phyloP scores from a whole-genome alignment of 2,113 vertebrate species.

The Ctenomys sociabilis region DNA sequence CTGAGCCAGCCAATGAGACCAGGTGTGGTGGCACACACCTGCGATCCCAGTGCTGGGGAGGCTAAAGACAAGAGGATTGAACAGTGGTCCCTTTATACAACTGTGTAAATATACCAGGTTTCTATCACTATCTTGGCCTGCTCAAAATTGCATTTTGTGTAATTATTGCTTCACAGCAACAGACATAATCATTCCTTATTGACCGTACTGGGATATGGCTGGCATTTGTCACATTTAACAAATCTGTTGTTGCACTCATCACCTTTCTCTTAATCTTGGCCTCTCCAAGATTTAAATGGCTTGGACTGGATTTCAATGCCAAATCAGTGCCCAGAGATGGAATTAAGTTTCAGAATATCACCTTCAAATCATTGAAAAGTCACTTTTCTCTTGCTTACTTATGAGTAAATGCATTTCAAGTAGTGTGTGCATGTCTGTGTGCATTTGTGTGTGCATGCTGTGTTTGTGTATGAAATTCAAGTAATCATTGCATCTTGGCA shows the following conservation, averaged over 20 bases:
- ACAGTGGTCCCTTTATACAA: too few species aligned
- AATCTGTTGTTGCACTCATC: conserved; percentile 49
- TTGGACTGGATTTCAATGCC: conserved; percentile 53
- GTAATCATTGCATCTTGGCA: background rate
- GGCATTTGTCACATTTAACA: conserved; percentile 69
- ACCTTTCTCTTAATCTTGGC: conserved; percentile 58
- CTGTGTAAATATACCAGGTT: background rate
- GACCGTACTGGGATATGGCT: conserved; percentile 41
- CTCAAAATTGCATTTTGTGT: conserved; percentile 17
- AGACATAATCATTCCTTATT: conserved; percentile 51
- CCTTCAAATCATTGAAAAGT: background rate
- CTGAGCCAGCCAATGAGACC: too few species aligned
- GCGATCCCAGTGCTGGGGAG: too few species aligned
- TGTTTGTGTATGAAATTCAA: background rate
- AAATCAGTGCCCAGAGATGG: background rate
- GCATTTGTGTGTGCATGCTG: background rate
- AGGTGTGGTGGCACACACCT: too few species aligned
- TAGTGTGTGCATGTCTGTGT: background rate
- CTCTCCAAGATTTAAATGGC: conserved; percentile 57
- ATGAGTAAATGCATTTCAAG: background rate
- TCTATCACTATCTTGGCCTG: background rate
- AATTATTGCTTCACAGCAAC: conserved; percentile 60
- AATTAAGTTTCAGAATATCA: conserved; percentile 6
- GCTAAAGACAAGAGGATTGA: too few species aligned
- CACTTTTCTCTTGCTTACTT: background rate